phyloP scores from a whole-genome alignment of 2,797 vertebrate species.

The Coregonus sp. region DNA sequence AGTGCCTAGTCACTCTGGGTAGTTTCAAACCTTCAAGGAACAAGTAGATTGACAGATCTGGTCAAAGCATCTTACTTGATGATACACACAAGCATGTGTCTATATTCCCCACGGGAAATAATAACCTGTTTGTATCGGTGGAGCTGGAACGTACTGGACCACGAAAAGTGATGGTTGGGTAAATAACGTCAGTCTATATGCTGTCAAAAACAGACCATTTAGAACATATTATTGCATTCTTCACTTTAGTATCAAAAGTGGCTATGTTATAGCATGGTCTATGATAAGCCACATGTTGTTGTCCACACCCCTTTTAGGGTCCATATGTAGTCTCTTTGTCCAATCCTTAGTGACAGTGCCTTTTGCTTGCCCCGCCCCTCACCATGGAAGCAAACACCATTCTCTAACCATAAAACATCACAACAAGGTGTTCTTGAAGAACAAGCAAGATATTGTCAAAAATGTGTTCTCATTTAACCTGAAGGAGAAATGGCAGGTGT shows the following conservation, averaged over 20 bases:
- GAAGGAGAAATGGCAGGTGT: not conserved
- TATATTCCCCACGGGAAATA: too few species aligned
- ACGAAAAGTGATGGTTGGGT: too few species aligned
- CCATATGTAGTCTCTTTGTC: slow-evolving; percentile 10
- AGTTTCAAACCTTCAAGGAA: not conserved
- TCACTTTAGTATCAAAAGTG: too few species aligned
- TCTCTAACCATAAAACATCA: too few species aligned
- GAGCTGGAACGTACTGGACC: too few species aligned
- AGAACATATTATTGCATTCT: too few species aligned
- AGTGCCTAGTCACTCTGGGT: slow-evolving; percentile 15
- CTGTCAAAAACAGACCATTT: too few species aligned
- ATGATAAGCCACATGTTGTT: not conserved
- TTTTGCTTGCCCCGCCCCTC: slow-evolving; percentile 38
- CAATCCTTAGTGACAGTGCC: slow-evolving; percentile 51
- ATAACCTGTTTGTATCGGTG: too few species aligned
- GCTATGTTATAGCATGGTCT: too few species aligned
- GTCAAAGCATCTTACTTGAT: not conserved
- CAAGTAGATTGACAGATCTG: not conserved
- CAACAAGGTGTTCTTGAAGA: not conserved
- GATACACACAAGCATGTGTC: not conserved
- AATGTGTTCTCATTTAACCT: too few species aligned
- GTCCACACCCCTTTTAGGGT: slow-evolving; percentile 19
- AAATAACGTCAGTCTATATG: too few species aligned
- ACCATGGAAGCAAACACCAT: not conserved
- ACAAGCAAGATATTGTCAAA: not conserved